Evolutionary conservation across 2,888 invertebrate genomes (phyloP), one percentile per base, ranked within the genome.

Genomic region (Eledone cirrhosa): DNA sequence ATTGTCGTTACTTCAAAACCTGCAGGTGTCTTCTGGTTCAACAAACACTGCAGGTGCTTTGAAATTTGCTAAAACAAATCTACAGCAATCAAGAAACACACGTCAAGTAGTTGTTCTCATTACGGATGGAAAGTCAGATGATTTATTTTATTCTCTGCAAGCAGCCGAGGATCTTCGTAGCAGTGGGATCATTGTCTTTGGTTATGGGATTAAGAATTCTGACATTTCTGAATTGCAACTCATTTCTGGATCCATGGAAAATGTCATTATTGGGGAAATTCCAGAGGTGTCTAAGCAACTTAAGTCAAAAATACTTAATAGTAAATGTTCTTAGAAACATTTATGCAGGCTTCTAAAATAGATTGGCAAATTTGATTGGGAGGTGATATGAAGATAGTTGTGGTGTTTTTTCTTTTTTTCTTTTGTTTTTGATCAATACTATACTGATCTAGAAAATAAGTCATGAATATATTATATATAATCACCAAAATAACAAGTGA

Each of bases 41-140:
- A 72, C 72, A 72, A 72, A 72, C 8, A 72, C 72, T 3, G 72
- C 22, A 33, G 33, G 11, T 14, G 72, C 72, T 41, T 41, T 72
- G 33, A 72, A 22, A 1, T 19, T 72, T 3, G 72, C 72, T 14
- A 31, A 72, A 22, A 31, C 33, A n/a, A 31, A 14, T 8, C 41
- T 24, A 19, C 8, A 41, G 1, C 31, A 31, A 41, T 5, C 5
- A 13, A 5, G 5, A 13, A 72, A 22, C 41, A 31, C 67, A 7
- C 67, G 33, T 31, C 29, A 67, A 67, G 72, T 31, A 1, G n/a
- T 72, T 8, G 19, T 72, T 31, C 11, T 33, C 2, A 72, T 72
- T 14, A 72, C 72, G 0, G 72, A 72, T 22, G 72, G 72, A 11
- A 13, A 0, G n/a, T 41, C n/a, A n/a, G 33, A 72, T 14, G 72